Evolutionary conservation across 2,797 vertebrate genomes (phyloP).

Genomic region (Choloepus didactylus): DNA sequence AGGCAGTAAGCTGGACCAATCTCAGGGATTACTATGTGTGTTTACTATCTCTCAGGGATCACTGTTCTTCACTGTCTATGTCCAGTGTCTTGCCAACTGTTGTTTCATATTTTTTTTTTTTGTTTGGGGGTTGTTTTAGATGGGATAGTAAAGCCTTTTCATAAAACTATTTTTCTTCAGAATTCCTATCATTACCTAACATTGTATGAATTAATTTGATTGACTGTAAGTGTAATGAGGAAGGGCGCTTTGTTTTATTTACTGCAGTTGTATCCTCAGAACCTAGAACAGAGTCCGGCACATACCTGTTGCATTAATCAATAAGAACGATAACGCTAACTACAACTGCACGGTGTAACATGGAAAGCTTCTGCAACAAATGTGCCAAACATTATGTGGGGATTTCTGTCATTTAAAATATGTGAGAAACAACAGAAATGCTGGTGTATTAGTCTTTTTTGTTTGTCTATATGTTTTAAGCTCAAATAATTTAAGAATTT

Average conservation of each 20-base stretch:
- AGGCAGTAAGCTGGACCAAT: not conserved
- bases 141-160: not conserved
- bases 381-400: not conserved
- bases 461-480: not conserved
- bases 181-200: not conserved
- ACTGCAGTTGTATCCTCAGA: not conserved
- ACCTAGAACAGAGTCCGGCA: not conserved
- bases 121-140: not conserved
- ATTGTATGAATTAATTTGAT: slow-evolving; percentile 11
- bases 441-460: not conserved
- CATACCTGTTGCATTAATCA: not conserved
- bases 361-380: not conserved
- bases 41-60: not conserved
- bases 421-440: not conserved
- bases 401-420: not conserved
- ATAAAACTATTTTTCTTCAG: not conserved
- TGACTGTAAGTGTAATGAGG: not conserved
- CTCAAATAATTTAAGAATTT: not conserved
- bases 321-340: not conserved
- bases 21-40: no score
- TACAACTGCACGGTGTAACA: not conserved
- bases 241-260: not conserved
- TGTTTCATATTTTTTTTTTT: not conserved
- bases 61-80: not conserved
- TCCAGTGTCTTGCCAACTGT: not conserved